Evolutionary conservation across 2,888 invertebrate genomes (phyloP).

Genomic region (Sinopyrophorus schimmeli): DNA sequence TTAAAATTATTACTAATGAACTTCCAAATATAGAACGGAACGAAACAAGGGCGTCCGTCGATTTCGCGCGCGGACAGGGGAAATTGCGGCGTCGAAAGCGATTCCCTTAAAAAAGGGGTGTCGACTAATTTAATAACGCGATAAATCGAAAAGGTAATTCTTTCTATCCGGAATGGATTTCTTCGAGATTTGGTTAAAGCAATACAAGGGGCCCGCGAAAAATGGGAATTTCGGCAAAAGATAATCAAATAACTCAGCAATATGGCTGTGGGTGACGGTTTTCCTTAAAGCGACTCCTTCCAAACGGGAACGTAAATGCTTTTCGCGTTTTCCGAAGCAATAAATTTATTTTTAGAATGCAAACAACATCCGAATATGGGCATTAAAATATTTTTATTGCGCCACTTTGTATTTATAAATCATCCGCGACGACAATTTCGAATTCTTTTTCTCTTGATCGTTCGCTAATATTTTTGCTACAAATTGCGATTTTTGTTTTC

Average conservation of each 20-base stretch:
- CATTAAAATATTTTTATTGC: slow-evolving; percentile 40
- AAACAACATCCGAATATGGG: slow-evolving; percentile 38
- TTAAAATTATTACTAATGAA: too few species aligned
- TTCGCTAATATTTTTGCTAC: slow-evolving; percentile 11
- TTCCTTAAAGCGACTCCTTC: slow-evolving; percentile 27
- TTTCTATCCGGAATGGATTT: slow-evolving; percentile 29
- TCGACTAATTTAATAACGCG: slow-evolving; percentile 14
- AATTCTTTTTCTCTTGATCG: slow-evolving; percentile 28
- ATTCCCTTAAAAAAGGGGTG: neutral
- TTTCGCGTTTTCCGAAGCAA: slow-evolving; percentile 36
- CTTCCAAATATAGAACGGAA: too few species aligned
- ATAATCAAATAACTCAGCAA: slow-evolving; percentile 45
- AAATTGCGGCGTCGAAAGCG: too few species aligned
- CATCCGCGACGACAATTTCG: slow-evolving; percentile 33
- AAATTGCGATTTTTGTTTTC: slow-evolving; percentile 1
- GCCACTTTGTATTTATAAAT: slow-evolving; percentile 37
- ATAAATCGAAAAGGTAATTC: slow-evolving; percentile 26
- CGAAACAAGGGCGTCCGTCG: too few species aligned
- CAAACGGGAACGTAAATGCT: slow-evolving; percentile 25
- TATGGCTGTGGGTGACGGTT: slow-evolving; percentile 39
- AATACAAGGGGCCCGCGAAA: slow-evolving; percentile 29
- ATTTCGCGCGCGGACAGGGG: too few species aligned
- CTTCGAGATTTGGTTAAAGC: slow-evolving; percentile 30
- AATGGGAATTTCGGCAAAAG: slow-evolving; percentile 39
- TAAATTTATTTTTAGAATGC: slow-evolving; percentile 39